phyloP scores from a whole-genome alignment of 1,140 invertebrate species.

The Drosophila tristis region DNA sequence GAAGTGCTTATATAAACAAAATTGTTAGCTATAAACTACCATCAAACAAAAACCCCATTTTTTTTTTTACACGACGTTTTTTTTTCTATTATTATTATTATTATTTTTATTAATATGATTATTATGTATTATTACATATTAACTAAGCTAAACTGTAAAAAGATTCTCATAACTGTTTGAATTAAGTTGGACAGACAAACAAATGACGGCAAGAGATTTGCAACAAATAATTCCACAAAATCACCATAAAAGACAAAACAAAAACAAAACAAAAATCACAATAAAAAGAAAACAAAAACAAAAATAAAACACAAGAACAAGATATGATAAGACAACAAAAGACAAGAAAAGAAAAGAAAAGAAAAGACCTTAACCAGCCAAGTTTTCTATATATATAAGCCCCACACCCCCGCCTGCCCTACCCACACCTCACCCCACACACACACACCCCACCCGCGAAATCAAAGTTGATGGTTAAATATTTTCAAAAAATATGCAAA shows the following conservation, averaged over 20 bases:
- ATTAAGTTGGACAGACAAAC: slow-evolving; percentile 50
- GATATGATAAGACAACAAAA: neutral
- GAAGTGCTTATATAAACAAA: slow-evolving; percentile 76
- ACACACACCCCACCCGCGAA: neutral
- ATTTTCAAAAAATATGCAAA: slow-evolving; percentile 58
- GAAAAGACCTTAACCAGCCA: slow-evolving; percentile 42
- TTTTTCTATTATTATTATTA: slow-evolving; percentile 59
- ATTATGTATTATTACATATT: slow-evolving; percentile 65
- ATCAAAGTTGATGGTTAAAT: slow-evolving; percentile 32
- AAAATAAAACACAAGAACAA: neutral
- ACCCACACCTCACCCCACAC: too few species aligned
- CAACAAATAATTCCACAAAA: slow-evolving; percentile 9
- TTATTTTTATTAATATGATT: slow-evolving; percentile 33
- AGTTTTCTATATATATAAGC: slow-evolving; percentile 61
- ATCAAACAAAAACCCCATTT: slow-evolving; percentile 33
- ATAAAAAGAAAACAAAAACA: slow-evolving; percentile 15
- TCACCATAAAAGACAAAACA: slow-evolving; percentile 8
- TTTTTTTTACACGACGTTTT: slow-evolving; percentile 54
- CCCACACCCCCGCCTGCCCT: neutral
- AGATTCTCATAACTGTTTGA: slow-evolving; percentile 79
- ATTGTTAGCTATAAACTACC: slow-evolving; percentile 62
- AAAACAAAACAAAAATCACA: slow-evolving; percentile 15
- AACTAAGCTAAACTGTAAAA: slow-evolving; percentile 78
- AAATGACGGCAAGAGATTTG: neutral
- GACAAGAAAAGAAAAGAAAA: slow-evolving; percentile 12